A percentile compares a stretch with the other conserved stretches of the same genome.
Conservation (phyloP, 2,797 vertebrate species). For the Hypotaenidia philippensis region DNA sequence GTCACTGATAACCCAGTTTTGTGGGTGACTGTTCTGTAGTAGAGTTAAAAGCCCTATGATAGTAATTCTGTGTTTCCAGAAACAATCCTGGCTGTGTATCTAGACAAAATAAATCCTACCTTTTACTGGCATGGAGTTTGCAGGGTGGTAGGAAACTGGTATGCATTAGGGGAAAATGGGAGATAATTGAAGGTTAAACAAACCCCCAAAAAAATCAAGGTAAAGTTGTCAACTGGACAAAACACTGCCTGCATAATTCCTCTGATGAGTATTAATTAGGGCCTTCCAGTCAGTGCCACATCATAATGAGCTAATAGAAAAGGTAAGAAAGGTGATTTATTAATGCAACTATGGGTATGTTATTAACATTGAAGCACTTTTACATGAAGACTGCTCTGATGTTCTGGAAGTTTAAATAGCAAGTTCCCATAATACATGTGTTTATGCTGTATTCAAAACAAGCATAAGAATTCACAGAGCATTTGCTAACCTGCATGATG, state of each 20-base stretch:
- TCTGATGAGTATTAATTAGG: not conserved
- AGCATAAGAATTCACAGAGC: not conserved
- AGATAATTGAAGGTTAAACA: not conserved
- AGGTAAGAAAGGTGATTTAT: not conserved
- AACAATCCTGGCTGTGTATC: not conserved
- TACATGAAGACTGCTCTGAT: not conserved
- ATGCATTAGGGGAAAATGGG: not conserved
- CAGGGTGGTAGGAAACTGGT: not conserved
- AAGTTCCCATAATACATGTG: not conserved
- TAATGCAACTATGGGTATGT: not conserved
- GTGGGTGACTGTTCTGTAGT: not conserved
- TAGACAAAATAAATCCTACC: not conserved
- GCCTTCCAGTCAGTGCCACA: not conserved
- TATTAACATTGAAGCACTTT: not conserved
- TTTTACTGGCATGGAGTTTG: not conserved
- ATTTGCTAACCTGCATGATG: not conserved
- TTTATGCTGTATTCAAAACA: not conserved
- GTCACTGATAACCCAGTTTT: not conserved
- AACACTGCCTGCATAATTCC: not conserved
- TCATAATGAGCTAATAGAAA: not conserved
- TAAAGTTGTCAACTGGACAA: not conserved
- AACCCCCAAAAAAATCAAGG: not conserved
- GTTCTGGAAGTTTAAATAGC: not conserved
- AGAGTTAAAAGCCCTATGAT: not conserved
- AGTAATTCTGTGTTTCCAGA: not conserved